phyloP scores from a whole-genome alignment of 2,113 vertebrate species.

The Hemibates koningsi region DNA sequence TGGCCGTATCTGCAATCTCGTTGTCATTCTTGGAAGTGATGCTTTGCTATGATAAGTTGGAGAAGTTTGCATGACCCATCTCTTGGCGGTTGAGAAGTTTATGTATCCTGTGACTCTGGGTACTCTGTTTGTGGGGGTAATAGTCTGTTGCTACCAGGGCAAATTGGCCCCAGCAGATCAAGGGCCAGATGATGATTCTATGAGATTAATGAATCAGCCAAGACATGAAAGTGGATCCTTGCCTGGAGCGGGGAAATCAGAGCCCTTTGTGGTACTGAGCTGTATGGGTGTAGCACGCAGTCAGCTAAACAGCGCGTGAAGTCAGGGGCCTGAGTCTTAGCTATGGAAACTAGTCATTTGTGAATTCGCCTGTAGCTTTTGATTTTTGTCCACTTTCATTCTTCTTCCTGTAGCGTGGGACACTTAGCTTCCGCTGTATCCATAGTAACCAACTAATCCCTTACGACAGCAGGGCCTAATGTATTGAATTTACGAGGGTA shows the following conservation, averaged over 20 bases:
- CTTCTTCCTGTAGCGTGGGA: not conserved
- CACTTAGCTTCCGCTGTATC: conserved; percentile 42
- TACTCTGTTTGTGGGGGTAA: not conserved
- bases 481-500: conserved; percentile 65
- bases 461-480: conserved; percentile 17
- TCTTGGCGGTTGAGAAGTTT: not conserved
- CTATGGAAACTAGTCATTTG: not conserved
- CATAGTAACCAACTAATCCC: conserved; percentile 59
- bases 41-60: not conserved
- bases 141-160: not conserved
- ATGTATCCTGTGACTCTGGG: not conserved
- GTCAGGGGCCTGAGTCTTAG: not conserved
- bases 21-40: not conserved
- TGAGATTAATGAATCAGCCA: not conserved
- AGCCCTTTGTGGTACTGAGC: not conserved
- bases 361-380: not conserved
- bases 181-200: not conserved
- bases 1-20: not conserved
- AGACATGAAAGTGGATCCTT: not conserved
- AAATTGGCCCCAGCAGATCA: not conserved
- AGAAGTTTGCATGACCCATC: not conserved
- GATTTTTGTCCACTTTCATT: not conserved
- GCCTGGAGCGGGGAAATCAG: not conserved
- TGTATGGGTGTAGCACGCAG: not conserved
- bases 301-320: not conserved